Conservation (phyloP, 1,140 invertebrate species). For the Pteromalus puparum region DNA sequence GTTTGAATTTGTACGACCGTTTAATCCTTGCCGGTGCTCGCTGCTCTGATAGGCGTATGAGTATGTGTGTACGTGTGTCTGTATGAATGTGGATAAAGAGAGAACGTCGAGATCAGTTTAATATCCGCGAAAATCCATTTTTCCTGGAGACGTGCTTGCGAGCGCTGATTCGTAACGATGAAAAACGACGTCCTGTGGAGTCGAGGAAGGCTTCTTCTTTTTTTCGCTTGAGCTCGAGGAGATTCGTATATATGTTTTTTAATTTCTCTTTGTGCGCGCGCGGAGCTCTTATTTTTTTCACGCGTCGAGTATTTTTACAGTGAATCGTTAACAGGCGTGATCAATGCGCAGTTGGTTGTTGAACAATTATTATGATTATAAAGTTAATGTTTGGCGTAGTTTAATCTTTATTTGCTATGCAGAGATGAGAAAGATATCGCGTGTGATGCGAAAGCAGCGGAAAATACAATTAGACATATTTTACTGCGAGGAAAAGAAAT, state of each 20-base stretch:
- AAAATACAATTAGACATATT: not conserved
- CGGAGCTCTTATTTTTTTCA: not conserved
- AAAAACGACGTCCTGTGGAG: conserved; percentile 44
- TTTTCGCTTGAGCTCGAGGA: not conserved
- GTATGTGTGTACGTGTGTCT: not conserved
- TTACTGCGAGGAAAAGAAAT: not conserved
- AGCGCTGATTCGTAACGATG: conserved; percentile 47
- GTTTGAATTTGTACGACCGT: conserved; percentile 23
- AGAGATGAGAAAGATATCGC: not conserved
- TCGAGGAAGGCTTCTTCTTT: not conserved
- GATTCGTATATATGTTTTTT: conserved; percentile 9
- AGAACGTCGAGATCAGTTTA: conserved; percentile 35
- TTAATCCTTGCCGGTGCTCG: not conserved
- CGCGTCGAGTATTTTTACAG: not conserved
- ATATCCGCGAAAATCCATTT: conserved; percentile 51
- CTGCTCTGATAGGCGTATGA: not conserved
- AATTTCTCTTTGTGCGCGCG: not conserved
- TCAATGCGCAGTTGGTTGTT: no score
- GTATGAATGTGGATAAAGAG: not conserved
- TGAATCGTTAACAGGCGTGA: not conserved
- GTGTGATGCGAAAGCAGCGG: not conserved
- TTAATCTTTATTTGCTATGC: not conserved
- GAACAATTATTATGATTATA: no score
- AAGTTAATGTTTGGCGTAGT: not conserved
- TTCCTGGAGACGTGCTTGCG: conserved; percentile 43